These are phyloP conservation scores for Abrostola tripartita DNA, from an alignment of 2,888 invertebrate species.

Conservation along the genomic window DNA sequence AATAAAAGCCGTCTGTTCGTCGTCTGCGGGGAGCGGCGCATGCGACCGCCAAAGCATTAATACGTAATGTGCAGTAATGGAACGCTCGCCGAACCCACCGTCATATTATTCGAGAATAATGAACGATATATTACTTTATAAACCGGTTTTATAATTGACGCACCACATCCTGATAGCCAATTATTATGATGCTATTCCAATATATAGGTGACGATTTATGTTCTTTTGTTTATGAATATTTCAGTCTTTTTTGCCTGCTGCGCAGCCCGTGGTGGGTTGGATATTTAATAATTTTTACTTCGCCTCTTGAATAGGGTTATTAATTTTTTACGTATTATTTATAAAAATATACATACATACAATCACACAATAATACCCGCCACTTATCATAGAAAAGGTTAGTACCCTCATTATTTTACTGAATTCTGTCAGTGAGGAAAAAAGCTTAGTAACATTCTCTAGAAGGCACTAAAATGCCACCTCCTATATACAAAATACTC, in stretches of 20 bases:
- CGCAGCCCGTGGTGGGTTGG: background rate
- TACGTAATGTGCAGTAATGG: conserved; percentile 79
- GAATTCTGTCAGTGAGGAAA: too few species aligned
- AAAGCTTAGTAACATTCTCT: too few species aligned
- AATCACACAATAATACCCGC: too few species aligned
- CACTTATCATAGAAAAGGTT: too few species aligned
- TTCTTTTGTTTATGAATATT: conserved; percentile 19
- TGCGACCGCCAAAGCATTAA: conserved; percentile 65
- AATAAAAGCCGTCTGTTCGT: conserved; percentile 50
- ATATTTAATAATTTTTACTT: too few species aligned
- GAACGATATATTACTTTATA: conserved; percentile 49
- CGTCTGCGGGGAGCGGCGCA: conserved; percentile 52
- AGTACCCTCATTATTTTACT: too few species aligned
- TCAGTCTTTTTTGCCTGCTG: conserved; percentile 1
- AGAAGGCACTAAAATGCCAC: too few species aligned
- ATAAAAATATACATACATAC: too few species aligned
- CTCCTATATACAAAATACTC: background rate
- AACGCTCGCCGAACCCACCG: conserved; percentile 56
- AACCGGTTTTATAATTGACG: conserved; percentile 51
- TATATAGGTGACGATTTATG: conserved; percentile 15
- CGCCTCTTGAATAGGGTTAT: too few species aligned
- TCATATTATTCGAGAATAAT: conserved; percentile 53
- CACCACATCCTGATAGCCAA: conserved; percentile 21
- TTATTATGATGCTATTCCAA: conserved; percentile 7
- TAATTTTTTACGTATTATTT: too few species aligned